These are phyloP conservation scores for Pleuronectes platessa DNA, from an alignment of 2,113 vertebrate genomes.

Conservation along the genomic window DNA sequence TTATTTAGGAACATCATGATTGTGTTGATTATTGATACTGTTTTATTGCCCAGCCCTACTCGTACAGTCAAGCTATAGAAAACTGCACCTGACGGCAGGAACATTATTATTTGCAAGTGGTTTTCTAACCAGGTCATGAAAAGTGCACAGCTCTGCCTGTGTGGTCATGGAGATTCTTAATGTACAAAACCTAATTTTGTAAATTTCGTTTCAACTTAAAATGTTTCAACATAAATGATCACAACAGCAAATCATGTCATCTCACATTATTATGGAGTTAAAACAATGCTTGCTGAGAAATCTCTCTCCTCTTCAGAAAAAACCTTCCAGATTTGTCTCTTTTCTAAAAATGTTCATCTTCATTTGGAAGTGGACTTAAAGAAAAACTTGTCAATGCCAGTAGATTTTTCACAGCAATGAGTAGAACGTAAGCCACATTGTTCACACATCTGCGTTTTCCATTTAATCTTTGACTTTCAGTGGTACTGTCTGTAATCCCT, in stretches of 20 bases:
- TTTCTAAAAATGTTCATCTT: slow-evolving; percentile 53
- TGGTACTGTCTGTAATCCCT: slow-evolving; percentile 82
- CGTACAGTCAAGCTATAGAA: too few relatives aligned
- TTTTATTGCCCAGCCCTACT: too few relatives aligned
- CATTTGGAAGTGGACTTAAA: slow-evolving; percentile 64
- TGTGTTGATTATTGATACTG: too few relatives aligned
- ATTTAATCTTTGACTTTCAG: slow-evolving; percentile 82
- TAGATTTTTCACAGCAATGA: slow-evolving; percentile 75
- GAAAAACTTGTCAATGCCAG: slow-evolving; percentile 69
- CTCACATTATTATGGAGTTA: slow-evolving; percentile 25
- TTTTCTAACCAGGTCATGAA: slow-evolving; percentile 23
- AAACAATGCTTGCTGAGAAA: slow-evolving; percentile 25
- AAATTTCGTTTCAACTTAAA: slow-evolving; percentile 38
- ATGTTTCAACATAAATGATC: slow-evolving; percentile 20
- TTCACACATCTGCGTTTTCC: slow-evolving; percentile 83
- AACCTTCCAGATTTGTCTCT: slow-evolving; percentile 20
- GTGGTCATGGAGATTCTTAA: not conserved
- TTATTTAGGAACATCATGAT: too few relatives aligned
- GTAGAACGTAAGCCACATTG: slow-evolving; percentile 76
- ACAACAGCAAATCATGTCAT: slow-evolving; percentile 21
- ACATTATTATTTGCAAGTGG: slow-evolving; percentile 35
- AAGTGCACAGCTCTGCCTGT: slow-evolving; percentile 6
- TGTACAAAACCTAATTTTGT: slow-evolving; percentile 4
- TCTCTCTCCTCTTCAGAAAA: slow-evolving; percentile 32
- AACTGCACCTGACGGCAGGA: slow-evolving; percentile 4